Evolutionary conservation across 1,140 invertebrate genomes (phyloP).

Genomic region (Drosophila kurseongensis): DNA sequence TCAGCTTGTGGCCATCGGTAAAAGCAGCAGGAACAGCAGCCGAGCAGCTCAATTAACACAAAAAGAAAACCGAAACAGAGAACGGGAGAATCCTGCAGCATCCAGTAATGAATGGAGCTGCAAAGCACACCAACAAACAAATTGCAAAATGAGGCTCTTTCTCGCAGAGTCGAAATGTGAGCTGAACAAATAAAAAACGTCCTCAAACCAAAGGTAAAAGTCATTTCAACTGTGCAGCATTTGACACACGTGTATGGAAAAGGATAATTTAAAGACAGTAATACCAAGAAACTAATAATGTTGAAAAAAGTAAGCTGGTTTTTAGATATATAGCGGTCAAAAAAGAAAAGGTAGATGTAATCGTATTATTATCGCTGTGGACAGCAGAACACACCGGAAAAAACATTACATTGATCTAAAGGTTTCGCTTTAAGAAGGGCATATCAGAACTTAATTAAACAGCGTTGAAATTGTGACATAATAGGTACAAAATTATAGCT

Average conservation of each 20-base stretch:
- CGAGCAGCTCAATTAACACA: constrained; percentile 49
- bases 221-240: constrained; percentile 27
- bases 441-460: too few species aligned
- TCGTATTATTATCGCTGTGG: too few species aligned
- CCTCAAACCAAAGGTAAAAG: constrained; percentile 37
- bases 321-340: neutral
- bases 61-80: constrained; percentile 23
- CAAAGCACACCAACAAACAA: constrained; percentile 48
- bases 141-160: constrained; percentile 53
- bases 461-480: too few species aligned
- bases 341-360: neutral
- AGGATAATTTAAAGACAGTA: neutral
- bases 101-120: constrained; percentile 42
- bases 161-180: constrained; percentile 38
- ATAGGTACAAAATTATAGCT: too few species aligned
- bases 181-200: constrained; percentile 55
- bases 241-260: constrained; percentile 1
- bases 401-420: too few species aligned
- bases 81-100: constrained; percentile 19
- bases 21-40: constrained; percentile 10
- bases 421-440: too few species aligned
- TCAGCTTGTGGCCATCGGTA: constrained; percentile 49
- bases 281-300: neutral
- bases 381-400: too few species aligned
- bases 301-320: too few species aligned